phyloP scores from a whole-genome alignment of 1,140 invertebrate genomes.

The Drosophila carrolli region DNA sequence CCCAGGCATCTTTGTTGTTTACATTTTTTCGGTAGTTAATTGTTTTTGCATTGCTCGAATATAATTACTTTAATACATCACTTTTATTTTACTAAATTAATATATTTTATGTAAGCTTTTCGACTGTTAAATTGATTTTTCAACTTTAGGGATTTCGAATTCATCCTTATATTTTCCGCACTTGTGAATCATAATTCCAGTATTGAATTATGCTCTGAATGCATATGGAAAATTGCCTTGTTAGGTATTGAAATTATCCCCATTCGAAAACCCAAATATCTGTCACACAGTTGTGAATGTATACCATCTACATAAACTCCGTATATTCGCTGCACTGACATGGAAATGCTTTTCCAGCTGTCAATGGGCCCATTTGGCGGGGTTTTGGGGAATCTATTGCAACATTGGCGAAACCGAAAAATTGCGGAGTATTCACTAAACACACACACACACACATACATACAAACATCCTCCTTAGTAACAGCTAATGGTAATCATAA shows the following conservation, averaged over 20 bases:
- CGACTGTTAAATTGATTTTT: not conserved
- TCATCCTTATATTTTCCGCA: not conserved
- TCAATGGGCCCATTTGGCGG: constrained; percentile 1
- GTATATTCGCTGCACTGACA: constrained; percentile 15
- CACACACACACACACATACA: not conserved
- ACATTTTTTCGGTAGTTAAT: not conserved
- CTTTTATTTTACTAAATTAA: too few species aligned
- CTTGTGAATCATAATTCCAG: not conserved
- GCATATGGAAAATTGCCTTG: not conserved
- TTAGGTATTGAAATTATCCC: constrained; percentile 7
- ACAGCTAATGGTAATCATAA: constrained; percentile 43
- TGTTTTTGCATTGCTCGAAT: not conserved
- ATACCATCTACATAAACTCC: not conserved
- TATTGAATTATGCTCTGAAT: not conserved
- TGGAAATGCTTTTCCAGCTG: constrained; percentile 38
- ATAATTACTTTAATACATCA: too few species aligned
- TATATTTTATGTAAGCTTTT: too few species aligned
- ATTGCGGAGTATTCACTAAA: constrained; percentile 8
- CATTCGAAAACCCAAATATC: not conserved
- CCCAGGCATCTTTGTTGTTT: constrained; percentile 6
- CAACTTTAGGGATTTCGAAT: not conserved
- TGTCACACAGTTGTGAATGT: constrained; percentile 2
- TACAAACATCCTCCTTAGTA: constrained; percentile 1
- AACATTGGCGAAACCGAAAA: constrained; percentile 15
- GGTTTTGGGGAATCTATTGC: constrained; percentile 9